These are phyloP conservation scores for Hemaris fuciformis DNA, from an alignment of 2,888 invertebrate genomes.

Conservation along the genomic window DNA sequence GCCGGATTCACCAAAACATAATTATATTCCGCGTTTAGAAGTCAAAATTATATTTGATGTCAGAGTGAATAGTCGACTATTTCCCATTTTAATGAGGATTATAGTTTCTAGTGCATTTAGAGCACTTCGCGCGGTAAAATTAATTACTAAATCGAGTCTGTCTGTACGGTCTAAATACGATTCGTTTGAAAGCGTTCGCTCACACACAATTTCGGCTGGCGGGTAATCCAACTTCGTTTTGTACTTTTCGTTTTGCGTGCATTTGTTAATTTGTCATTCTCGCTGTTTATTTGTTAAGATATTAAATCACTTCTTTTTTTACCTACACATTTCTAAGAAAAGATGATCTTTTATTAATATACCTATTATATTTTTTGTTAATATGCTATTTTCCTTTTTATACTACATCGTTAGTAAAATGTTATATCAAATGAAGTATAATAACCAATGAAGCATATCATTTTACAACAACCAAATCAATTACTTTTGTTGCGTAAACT, in stretches of 20 bases:
- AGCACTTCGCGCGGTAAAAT: constrained; percentile 76
- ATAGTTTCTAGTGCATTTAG: constrained; percentile 79
- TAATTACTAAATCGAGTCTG: constrained; percentile 78
- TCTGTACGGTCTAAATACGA: constrained; percentile 58
- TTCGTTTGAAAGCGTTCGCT: constrained; percentile 55
- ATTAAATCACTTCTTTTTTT: not conserved
- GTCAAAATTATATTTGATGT: constrained; percentile 75
- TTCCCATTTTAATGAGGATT: constrained; percentile 79
- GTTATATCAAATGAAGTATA: no score
- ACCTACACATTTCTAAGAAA: no score
- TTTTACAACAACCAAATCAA: no score
- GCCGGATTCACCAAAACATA: constrained; percentile 58
- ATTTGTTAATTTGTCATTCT: not conserved
- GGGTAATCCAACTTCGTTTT: constrained; percentile 33
- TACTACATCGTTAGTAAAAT: no score
- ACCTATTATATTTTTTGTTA: no score
- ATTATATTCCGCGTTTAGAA: constrained; percentile 71
- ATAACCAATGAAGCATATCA: no score
- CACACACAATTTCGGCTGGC: constrained; percentile 44
- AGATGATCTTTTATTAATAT: no score
- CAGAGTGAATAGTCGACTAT: constrained; percentile 73
- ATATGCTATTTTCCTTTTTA: no score
- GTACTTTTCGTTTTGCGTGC: constrained; percentile 6
- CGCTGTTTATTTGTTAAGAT: not conserved
- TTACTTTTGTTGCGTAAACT: no score